Evolutionary conservation across 2,113 vertebrate genomes (phyloP).

Genomic region (Danio rerio): DNA sequence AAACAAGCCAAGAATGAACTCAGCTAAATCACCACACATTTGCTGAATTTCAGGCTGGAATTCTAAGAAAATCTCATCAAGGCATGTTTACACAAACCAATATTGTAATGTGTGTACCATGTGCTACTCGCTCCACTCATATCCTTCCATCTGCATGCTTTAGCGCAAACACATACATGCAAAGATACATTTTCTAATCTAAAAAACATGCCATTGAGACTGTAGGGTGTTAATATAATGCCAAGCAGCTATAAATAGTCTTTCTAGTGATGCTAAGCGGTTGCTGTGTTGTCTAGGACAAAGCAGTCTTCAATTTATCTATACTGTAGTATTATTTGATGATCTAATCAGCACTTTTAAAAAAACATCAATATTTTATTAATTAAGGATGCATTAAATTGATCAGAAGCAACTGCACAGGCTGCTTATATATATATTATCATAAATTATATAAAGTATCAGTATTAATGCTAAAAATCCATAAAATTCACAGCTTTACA

Average conservation of each 20-base stretch:
- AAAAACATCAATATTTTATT: no score
- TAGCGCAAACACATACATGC: neutral
- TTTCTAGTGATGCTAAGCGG: neutral
- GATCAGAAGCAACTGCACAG: no score
- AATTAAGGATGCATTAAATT: no score
- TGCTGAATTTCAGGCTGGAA: neutral
- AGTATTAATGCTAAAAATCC: no score
- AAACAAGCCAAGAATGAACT: constrained; percentile 15
- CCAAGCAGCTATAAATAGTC: neutral
- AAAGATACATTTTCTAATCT: neutral
- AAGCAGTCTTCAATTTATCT: neutral
- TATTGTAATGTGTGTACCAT: neutral
- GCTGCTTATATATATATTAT: no score
- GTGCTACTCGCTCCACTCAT: neutral
- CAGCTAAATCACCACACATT: neutral
- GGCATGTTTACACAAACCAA: constrained; percentile 24
- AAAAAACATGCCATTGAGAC: neutral
- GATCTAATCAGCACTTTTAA: no score
- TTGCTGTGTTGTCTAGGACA: neutral
- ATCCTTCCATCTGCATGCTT: neutral
- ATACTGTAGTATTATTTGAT: no score
- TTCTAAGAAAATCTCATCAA: neutral
- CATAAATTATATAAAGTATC: no score
- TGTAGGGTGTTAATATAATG: neutral
- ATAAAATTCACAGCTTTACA: no score